Evolutionary conservation across 2,797 vertebrate species (phyloP), one percentile per base, ranked within the genome.

Genomic region (Antennarius maculatus): DNA sequence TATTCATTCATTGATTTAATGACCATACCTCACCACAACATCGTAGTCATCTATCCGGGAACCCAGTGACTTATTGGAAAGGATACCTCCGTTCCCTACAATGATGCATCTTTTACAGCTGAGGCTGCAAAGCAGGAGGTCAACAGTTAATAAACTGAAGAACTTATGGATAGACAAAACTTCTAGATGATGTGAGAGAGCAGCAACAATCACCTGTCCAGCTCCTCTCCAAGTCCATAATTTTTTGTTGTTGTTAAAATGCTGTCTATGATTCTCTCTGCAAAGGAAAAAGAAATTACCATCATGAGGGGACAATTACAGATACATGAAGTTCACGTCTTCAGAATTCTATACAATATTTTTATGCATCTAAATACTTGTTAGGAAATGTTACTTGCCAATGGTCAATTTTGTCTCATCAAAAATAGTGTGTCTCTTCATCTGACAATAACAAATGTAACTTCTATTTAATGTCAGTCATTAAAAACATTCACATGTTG

Each of bases 41-140:
- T 99, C 96, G 31, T 96, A 99, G 55, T 95, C 92, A 74, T 99
- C 96, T 58, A 99, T 99, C 72, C 93, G 94, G 72, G 96, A 89
- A 15, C 98, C 98, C 87, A 99, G 80, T 9, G 97, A 99, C 84
- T 97, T 99, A 90, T 99, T 98, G 85, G 91, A 95, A 63, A 99
- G 93, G 83, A 99, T 96, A 51, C 96, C 98, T 64, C 97, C 98
- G 0, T 98, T 99, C 61, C 98, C 98, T 57, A 99, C 94, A 16
- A 99, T 96, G 80, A 99, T 91, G 83, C 98, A 99, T 76, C 93
- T 95, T 74, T 95, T 97, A 92, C 98, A 99, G 91, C 71, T 92
- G 81, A 97, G 90, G 74, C 97, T 99, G 87, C 7, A 57, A 65
- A 12, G 4, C 4, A 60, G 39, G 12, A 56, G 7, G 50, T 39